phyloP scores from a whole-genome alignment of 2,113 vertebrate genomes.

The Oxyura jamaicensis region DNA sequence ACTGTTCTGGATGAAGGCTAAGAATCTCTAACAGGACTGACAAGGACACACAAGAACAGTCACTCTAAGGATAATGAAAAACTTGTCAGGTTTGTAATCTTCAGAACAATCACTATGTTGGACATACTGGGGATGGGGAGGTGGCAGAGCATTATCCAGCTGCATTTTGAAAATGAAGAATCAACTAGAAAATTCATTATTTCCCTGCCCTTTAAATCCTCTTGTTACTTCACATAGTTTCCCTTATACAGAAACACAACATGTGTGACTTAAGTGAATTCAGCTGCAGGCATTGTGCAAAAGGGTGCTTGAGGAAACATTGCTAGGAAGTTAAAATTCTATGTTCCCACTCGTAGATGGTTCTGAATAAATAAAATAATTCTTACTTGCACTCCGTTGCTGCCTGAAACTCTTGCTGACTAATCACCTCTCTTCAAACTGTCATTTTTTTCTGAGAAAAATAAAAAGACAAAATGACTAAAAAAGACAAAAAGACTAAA shows the following conservation, averaged over 20 bases:
- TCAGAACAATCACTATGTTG: background rate
- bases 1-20: background rate
- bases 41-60: background rate
- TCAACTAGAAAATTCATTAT: background rate
- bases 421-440: slow-evolving; percentile 55
- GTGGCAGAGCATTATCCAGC: background rate
- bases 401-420: slow-evolving; percentile 52
- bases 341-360: background rate
- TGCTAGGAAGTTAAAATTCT: background rate
- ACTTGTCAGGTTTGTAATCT: background rate
- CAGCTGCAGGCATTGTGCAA: background rate
- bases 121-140: background rate
- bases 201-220: background rate
- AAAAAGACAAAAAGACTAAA: background rate
- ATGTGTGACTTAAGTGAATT: background rate
- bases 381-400: slow-evolving; percentile 42
- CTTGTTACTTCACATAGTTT: background rate
- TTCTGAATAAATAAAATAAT: background rate
- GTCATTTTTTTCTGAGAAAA: slow-evolving; percentile 47
- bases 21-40: background rate
- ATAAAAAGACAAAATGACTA: background rate
- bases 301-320: background rate
- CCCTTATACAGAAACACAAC: background rate
- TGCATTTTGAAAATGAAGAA: background rate
- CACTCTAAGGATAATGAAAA: background rate